These are phyloP conservation scores for Mallotus villosus DNA, from an alignment of 2,797 vertebrate species.

Conservation along the genomic window DNA sequence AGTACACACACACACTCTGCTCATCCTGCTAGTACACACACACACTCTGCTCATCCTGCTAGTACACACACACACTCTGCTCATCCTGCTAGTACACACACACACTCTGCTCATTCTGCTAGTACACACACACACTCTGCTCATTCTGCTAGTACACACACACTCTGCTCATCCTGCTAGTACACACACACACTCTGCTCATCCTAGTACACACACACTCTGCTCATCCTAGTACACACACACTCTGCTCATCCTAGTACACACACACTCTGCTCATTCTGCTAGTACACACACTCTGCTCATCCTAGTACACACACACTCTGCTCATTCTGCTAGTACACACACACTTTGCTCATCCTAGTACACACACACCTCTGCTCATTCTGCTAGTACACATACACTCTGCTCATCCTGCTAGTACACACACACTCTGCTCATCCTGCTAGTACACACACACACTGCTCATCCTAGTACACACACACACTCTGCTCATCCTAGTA, in stretches of 20 bases:
- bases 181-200: slow-evolving; percentile 30
- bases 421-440: slow-evolving; percentile 9
- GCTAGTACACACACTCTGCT: slow-evolving; percentile 5
- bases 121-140: slow-evolving; percentile 22
- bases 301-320: too few relatives aligned
- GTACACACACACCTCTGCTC: too few relatives aligned
- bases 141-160: slow-evolving; percentile 31
- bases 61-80: slow-evolving; percentile 22
- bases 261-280: slow-evolving; percentile 7
- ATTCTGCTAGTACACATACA: too few relatives aligned
- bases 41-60: background rate
- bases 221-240: background rate
- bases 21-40: slow-evolving; percentile 27
- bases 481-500: slow-evolving; percentile 15
- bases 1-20: slow-evolving; percentile 23
- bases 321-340: slow-evolving; percentile 28
- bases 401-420: slow-evolving; percentile 28
- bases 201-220: slow-evolving; percentile 14
- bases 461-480: too few relatives aligned
- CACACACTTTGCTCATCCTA: slow-evolving; percentile 1
- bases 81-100: slow-evolving; percentile 34
- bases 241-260: slow-evolving; percentile 19
- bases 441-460: slow-evolving; percentile 14
- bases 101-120: background rate
- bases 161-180: background rate